These are phyloP conservation scores for Siniperca undulata DNA, from an alignment of 2,797 vertebrate species.

Conservation along the genomic window DNA sequence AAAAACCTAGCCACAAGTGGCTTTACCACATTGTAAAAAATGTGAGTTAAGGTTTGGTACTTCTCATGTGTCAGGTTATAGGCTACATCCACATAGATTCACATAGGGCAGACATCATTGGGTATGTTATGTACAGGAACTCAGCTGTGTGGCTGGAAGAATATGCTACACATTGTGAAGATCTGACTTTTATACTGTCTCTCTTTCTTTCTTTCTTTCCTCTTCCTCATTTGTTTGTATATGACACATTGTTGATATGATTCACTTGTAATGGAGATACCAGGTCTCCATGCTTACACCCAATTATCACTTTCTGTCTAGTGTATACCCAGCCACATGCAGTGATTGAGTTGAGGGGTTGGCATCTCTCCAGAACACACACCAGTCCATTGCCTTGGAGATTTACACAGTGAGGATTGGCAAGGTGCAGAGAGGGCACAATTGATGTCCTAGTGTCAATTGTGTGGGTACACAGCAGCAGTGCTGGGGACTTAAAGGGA, in stretches of 20 bases:
- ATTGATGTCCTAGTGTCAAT: background rate
- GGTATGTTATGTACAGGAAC: background rate
- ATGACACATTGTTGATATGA: background rate
- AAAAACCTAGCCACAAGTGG: background rate
- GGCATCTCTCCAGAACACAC: conserved; percentile 6
- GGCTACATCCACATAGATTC: background rate
- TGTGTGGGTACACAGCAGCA: background rate
- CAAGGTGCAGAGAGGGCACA: background rate
- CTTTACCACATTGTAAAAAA: background rate
- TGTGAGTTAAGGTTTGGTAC: background rate
- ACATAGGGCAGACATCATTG: background rate
- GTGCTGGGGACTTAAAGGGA: background rate
- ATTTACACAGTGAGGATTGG: conserved; percentile 17
- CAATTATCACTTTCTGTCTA: background rate
- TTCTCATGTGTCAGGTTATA: background rate
- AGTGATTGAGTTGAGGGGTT: conserved; percentile 7
- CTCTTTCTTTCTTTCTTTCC: background rate
- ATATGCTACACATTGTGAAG: background rate
- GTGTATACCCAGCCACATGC: conserved; percentile 6
- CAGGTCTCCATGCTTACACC: background rate
- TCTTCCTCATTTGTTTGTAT: background rate
- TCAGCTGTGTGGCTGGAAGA: background rate
- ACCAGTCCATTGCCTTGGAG: conserved; percentile 17
- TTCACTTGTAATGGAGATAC: background rate
- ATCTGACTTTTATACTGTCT: background rate